phyloP scores from a whole-genome alignment of 2,797 vertebrate species.

The Acrossocheilus fasciatus region DNA sequence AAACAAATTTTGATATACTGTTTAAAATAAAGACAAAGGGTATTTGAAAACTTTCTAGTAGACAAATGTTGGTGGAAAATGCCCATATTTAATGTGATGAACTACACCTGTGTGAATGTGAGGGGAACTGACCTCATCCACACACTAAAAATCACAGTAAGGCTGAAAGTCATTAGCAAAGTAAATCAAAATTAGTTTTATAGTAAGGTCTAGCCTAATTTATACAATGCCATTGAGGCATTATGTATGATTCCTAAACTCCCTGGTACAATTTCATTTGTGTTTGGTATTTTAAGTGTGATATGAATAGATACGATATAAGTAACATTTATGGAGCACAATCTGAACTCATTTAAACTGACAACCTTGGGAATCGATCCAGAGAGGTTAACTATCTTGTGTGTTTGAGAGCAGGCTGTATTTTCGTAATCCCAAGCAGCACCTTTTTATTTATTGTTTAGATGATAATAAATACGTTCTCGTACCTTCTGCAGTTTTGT shows the following conservation, averaged over 20 bases:
- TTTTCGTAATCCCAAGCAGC: constrained; percentile 13
- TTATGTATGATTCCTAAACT: background rate
- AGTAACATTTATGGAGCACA: background rate
- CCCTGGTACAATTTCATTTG: background rate
- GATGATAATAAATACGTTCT: constrained; percentile 30
- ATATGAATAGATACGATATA: background rate
- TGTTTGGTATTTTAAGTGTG: background rate
- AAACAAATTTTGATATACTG: background rate
- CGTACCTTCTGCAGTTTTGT: background rate
- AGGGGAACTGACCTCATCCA: too few species aligned
- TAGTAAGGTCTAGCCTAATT: background rate
- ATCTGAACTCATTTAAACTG: constrained; percentile 13
- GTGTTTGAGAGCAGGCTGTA: constrained; percentile 20
- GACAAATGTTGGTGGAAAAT: background rate
- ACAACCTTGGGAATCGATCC: background rate
- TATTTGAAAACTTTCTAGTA: background rate
- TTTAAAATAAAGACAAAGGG: background rate
- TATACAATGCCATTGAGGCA: background rate
- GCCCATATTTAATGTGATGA: background rate
- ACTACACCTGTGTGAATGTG: background rate
- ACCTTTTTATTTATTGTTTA: constrained; percentile 24
- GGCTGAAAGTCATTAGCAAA: background rate
- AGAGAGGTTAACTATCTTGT: constrained; percentile 14
- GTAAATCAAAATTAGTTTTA: background rate
- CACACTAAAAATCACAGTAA: background rate